Evolutionary conservation across 2,797 vertebrate species (phyloP), one percentile per base, ranked within the genome.

Genomic region (Hozukius guyotensis): DNA sequence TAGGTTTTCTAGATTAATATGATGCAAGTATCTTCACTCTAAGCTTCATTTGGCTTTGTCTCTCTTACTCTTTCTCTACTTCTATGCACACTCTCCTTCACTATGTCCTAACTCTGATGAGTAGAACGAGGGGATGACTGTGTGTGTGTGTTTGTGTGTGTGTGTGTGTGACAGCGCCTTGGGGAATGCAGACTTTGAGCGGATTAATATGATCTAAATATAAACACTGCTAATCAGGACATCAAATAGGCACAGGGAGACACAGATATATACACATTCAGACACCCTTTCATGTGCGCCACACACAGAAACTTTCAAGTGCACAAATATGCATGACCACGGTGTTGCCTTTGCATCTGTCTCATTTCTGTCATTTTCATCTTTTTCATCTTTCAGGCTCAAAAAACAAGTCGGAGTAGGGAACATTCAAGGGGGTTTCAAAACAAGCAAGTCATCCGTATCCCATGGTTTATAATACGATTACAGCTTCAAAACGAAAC

Each of bases 181-280:
- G 24, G 81, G 85, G 84, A 65, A 66, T 60, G 52, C 67, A 86
- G 75, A 80, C 75, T 85, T 82, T 86, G 75, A 86, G 71, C 74
- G 18, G 77, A 92, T 92, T 89, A 88, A 87, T 87, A 63, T 22
- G 73, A 85, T 90, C 90, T 88, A 93, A 91, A 92, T 92, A 93
- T 89, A 93, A 90, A 90, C 84, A 81, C 74, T 29, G 60, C 74
- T 94, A 91, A 95, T 93, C 88, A 93, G 87, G 81, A 90, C 88
- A 89, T 88, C 87, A 92, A 78, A 89, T 61, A 84, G 56, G 77
- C 80, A 65, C 56, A 25, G 65, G 79, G 36, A 82, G 66, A 83
- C 60, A 74, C 60, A 83, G 55, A 87, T 70, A 86, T 68, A 81
- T 9, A 70, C 55, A 68, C 64, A 80, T 63, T 53, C 66, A 77